Base-by-base conservation (phyloP, 2,888 invertebrate genomes). In the Heliconius erato region DNA sequence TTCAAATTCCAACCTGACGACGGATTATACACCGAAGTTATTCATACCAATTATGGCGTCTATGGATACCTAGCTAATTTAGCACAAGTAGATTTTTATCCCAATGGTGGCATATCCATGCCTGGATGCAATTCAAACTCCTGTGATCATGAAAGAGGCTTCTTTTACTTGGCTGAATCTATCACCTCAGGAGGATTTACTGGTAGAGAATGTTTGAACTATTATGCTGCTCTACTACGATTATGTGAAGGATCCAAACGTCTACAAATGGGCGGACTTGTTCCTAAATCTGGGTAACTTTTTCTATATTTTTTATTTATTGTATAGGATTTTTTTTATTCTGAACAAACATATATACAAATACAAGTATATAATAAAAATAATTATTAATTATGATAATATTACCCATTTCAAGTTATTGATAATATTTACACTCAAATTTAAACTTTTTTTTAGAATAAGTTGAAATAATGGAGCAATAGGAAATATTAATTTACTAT, bases 41-140 rank as follows among this genome's bases (percentile, higher is more conserved):
- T 94, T 35, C 93, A 94, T 79, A 94, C 94, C 0, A 94, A 93
- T 85, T 91, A 90, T 44, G 93, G 92, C 4, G 83, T 93, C 59
- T 90, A 90, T 63, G 94, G 94, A 0, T 93, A 91, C 74, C 83
- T 92, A 1, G 90, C 86, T 9, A 90, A 90, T 54, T 86, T 93
- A 59, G 94, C 87, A 23, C 88, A 92, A 23, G 92, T 92, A 0
- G 94, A 94, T 83, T 93, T 94, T 82, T 94, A 94, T 74, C 93
- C 92, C 4, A 94, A 94, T 65, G 92, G 92, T 0, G 94, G 92
- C 0, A 89, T 91, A 32, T 90, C 91, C 6, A 93, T 93, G 93
- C 92, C 94, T 4, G 94, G 94, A 2, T 94, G 94, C 74, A 85
- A 89, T 72, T 89, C 92, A 6, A 88, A 92, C 40, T 89, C 88